These are phyloP conservation scores for Phalloptychus januarius DNA, from an alignment of 2,797 vertebrate species.

Conservation along the genomic window DNA sequence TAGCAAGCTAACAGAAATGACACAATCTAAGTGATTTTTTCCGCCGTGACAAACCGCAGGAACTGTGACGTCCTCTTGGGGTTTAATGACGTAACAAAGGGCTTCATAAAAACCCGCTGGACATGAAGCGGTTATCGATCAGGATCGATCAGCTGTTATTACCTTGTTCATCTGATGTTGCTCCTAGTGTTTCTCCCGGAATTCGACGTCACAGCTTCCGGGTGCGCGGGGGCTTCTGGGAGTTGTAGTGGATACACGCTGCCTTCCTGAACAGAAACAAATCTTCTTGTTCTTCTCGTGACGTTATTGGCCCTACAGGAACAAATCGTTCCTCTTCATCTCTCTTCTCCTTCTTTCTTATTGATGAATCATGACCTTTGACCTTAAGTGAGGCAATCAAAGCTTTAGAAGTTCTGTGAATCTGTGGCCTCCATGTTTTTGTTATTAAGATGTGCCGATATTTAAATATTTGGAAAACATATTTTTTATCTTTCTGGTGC, in stretches of 20 bases:
- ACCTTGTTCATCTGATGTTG: conserved; percentile 32
- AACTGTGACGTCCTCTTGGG: not conserved
- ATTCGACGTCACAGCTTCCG: not conserved
- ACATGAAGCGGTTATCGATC: not conserved
- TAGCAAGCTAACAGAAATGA: conserved; percentile 14
- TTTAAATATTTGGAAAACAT: not conserved
- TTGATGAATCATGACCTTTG: too few species aligned
- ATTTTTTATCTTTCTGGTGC: too few species aligned
- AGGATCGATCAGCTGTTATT: conserved; percentile 30
- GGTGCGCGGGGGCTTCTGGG: conserved; percentile 47
- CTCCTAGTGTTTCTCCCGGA: conserved; percentile 10
- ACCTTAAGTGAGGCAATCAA: too few species aligned
- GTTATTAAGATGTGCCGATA: not conserved
- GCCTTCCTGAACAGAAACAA: not conserved
- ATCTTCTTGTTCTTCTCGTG: not conserved
- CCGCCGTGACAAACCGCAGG: not conserved
- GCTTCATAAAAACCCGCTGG: not conserved
- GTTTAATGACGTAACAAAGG: accelerated
- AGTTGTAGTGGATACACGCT: conserved; percentile 31
- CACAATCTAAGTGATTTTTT: not conserved
- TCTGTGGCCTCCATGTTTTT: not conserved
- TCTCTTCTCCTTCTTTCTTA: too few species aligned
- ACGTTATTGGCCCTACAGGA: too few species aligned
- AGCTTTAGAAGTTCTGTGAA: too few species aligned
- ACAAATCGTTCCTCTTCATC: not conserved